Conservation (phyloP, 1,140 invertebrate genomes). For the Adoxophyes honmai region DNA sequence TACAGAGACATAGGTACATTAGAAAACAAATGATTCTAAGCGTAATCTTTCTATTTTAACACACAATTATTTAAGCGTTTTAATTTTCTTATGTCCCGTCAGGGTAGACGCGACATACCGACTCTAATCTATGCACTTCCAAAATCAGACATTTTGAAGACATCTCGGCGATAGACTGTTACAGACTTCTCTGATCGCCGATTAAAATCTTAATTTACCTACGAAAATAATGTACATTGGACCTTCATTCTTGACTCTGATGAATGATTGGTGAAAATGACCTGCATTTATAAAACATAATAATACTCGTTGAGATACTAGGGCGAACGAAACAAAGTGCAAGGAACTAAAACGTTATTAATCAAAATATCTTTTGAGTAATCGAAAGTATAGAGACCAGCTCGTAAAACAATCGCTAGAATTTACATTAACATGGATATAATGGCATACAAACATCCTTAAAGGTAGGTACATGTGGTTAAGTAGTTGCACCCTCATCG, state of each 20-base stretch:
- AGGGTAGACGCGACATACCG: slow-evolving; percentile 39
- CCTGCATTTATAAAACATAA: slow-evolving; percentile 43
- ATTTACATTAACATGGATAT: slow-evolving; percentile 48
- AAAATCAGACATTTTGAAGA: slow-evolving; percentile 44
- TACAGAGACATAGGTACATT: slow-evolving; percentile 43
- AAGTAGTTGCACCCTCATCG: slow-evolving; percentile 34
- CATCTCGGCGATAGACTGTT: slow-evolving; percentile 21
- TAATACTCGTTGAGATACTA: slow-evolving; percentile 44
- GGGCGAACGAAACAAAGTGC: slow-evolving; percentile 36
- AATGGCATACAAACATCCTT: slow-evolving; percentile 56
- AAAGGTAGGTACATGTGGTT: slow-evolving; percentile 51
- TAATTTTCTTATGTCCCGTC: slow-evolving; percentile 48
- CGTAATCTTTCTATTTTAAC: slow-evolving; percentile 68
- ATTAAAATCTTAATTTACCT: slow-evolving; percentile 63
- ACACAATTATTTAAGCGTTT: slow-evolving; percentile 68
- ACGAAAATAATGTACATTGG: slow-evolving; percentile 71
- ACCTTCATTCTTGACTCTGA: slow-evolving; percentile 69
- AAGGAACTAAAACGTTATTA: slow-evolving; percentile 42
- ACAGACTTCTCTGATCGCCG: slow-evolving; percentile 38
- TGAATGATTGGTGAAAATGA: slow-evolving; percentile 53
- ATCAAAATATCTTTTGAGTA: slow-evolving; percentile 68
- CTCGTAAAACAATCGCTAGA: slow-evolving; percentile 53
- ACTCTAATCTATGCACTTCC: slow-evolving; percentile 51
- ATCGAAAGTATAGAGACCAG: slow-evolving; percentile 69
- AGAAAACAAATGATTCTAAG: slow-evolving; percentile 65